These are phyloP conservation scores for Cantharis rustica DNA, from an alignment of 2,888 invertebrate species.

Conservation along the genomic window DNA sequence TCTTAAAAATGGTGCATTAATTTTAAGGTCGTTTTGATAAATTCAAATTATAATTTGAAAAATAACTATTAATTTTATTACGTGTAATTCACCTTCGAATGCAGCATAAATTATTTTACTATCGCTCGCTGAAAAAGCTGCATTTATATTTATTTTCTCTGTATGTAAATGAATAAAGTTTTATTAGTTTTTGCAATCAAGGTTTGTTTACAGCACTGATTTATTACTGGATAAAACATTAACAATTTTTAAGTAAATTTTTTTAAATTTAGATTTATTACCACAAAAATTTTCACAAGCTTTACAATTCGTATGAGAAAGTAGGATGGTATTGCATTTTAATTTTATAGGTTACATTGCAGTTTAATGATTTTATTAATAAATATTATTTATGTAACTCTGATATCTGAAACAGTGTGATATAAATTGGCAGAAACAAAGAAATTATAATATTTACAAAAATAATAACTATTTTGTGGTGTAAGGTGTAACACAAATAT, in stretches of 20 bases:
- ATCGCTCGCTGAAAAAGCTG: background rate
- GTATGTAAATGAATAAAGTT: background rate
- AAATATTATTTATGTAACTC: too few relatives aligned
- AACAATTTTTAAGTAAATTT: background rate
- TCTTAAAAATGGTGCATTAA: background rate
- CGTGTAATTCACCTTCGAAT: background rate
- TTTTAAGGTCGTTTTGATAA: background rate
- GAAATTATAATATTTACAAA: too few relatives aligned
- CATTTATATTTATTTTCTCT: background rate
- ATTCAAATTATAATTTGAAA: too few relatives aligned
- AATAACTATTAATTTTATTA: background rate
- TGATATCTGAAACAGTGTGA: too few relatives aligned
- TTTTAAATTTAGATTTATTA: background rate
- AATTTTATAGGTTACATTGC: too few relatives aligned
- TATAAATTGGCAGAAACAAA: too few relatives aligned
- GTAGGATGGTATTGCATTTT: too few relatives aligned
- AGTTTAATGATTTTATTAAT: too few relatives aligned
- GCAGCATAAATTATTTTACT: background rate
- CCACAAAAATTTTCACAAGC: background rate
- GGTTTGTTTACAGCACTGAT: background rate
- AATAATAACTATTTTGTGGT: too few relatives aligned
- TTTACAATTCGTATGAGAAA: background rate
- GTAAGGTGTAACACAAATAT: too few relatives aligned
- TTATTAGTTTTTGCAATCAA: background rate
- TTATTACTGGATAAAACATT: background rate